These are phyloP conservation scores for Ochropleura plecta DNA, from an alignment of 2,888 invertebrate genomes.

Conservation along the genomic window DNA sequence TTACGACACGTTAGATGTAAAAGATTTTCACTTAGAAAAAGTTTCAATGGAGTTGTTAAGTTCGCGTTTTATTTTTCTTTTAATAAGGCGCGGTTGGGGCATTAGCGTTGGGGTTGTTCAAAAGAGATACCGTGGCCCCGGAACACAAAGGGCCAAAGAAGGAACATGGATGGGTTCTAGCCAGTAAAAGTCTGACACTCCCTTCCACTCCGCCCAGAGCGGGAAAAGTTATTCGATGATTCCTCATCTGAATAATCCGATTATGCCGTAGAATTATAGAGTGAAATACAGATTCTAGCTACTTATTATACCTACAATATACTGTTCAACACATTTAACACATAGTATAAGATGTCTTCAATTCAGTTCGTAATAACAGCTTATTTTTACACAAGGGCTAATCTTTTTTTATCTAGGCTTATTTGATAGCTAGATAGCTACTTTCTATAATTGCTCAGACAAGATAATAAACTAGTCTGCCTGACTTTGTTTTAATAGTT, in stretches of 20 bases:
- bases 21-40: slow-evolving; percentile 64
- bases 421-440: neutral
- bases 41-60: slow-evolving; percentile 56
- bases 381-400: neutral
- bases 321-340: neutral
- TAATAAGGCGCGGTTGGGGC: neutral
- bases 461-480: slow-evolving; percentile 27
- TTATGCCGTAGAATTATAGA: neutral
- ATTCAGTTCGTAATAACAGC: neutral
- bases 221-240: too few relatives aligned
- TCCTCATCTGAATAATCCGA: too few relatives aligned
- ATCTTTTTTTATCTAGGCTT: too few relatives aligned
- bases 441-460: slow-evolving; percentile 20
- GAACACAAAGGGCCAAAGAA: too few relatives aligned
- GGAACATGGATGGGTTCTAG: too few relatives aligned
- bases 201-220: too few relatives aligned
- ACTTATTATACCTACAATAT: neutral
- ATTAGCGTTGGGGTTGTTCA: too few relatives aligned
- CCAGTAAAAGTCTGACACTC: too few relatives aligned
- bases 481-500: slow-evolving; percentile 29
- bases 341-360: neutral
- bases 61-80: slow-evolving; percentile 11
- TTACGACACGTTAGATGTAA: slow-evolving; percentile 55
- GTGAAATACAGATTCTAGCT: neutral
- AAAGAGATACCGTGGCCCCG: too few relatives aligned